Evolutionary conservation across 2,113 vertebrate genomes (phyloP).

Genomic region (Scomber japonicus): DNA sequence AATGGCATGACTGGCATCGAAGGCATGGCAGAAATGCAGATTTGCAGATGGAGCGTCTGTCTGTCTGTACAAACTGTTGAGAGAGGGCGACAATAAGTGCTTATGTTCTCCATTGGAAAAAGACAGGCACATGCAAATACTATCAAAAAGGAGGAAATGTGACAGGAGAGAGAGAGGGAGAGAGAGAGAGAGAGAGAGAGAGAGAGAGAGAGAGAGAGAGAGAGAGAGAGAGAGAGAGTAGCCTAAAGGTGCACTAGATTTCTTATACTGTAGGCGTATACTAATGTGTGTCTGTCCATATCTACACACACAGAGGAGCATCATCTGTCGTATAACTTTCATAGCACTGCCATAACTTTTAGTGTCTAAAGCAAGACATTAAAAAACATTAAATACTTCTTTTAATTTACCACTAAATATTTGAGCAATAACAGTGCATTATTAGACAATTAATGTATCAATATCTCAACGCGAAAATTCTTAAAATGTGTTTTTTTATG

Average conservation of each 20-base stretch:
- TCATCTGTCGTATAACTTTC: conserved; percentile 79
- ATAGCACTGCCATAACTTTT: conserved; percentile 88
- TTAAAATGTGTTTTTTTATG: conserved; percentile 86
- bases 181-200: conserved; percentile 81
- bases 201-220: conserved; percentile 77
- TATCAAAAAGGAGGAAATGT: conserved; percentile 81
- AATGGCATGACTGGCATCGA: not conserved
- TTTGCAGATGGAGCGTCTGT: conserved; percentile 60
- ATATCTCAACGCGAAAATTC: conserved; percentile 85
- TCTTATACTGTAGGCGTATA: conserved; percentile 77
- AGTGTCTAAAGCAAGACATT: conserved; percentile 92
- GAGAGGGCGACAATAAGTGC: conserved; percentile 59
- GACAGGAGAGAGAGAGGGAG: conserved; percentile 75
- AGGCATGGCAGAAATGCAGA: conserved; percentile 9
- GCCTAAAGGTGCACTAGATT: conserved; percentile 84
- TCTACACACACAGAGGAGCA: conserved; percentile 81
- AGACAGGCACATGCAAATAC: conserved; percentile 77
- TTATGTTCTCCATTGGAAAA: conserved; percentile 61
- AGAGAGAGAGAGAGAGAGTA: conserved; percentile 80
- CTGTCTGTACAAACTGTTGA: conserved; percentile 55
- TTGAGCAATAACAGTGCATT: conserved; percentile 94
- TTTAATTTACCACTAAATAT: conserved; percentile 92
- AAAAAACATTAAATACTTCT: conserved; percentile 94
- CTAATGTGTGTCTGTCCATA: conserved; percentile 46
- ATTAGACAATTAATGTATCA: conserved; percentile 88